phyloP scores from a whole-genome alignment of 2,797 vertebrate genomes.

The Anguilla obscura region DNA sequence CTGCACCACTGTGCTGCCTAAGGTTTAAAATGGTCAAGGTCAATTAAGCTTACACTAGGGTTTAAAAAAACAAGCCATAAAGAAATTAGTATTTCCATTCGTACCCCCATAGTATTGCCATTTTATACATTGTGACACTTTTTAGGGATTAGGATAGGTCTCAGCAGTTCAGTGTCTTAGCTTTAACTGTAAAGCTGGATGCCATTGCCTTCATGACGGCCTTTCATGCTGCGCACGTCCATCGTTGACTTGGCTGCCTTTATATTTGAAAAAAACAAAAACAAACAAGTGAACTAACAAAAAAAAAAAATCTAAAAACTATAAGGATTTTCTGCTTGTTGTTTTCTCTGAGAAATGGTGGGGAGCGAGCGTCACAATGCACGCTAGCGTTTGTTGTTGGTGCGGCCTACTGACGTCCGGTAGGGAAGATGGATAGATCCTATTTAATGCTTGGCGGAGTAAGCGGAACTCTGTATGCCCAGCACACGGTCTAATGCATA shows the following conservation, averaged over 20 bases:
- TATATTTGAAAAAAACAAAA: too few relatives aligned
- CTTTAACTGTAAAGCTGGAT: too few relatives aligned
- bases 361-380: not conserved
- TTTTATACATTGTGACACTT: too few relatives aligned
- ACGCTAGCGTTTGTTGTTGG: not conserved
- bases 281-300: not conserved
- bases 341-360: not conserved
- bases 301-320: not conserved
- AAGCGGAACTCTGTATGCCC: not conserved
- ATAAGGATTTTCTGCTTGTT: not conserved
- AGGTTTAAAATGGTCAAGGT: not conserved
- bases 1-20: too few relatives aligned
- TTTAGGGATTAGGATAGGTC: too few relatives aligned
- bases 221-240: too few relatives aligned
- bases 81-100: too few relatives aligned
- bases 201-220: too few relatives aligned
- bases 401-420: not conserved
- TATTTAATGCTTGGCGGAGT: slow-evolving; percentile 40
- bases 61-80: too few relatives aligned
- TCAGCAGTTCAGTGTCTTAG: too few relatives aligned
- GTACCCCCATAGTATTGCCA: too few relatives aligned
- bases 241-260: too few relatives aligned
- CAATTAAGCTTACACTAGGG: not conserved
- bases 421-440: slow-evolving; percentile 50
- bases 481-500: slow-evolving; percentile 42